Conservation (phyloP, 1,140 invertebrate genomes). For the Cherax quadricarinatus region DNA sequence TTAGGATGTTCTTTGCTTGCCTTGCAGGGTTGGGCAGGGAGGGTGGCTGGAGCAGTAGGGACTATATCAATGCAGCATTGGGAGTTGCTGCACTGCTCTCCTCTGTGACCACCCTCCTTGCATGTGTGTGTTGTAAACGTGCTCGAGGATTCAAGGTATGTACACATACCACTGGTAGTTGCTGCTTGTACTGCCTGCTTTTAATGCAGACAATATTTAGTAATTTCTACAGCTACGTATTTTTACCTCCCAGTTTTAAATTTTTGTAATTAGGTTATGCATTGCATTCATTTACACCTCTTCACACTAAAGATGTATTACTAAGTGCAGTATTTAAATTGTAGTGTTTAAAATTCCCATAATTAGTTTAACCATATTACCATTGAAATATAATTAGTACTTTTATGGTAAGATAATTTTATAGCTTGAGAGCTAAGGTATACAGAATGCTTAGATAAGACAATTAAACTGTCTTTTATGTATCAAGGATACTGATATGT, state of each 20-base stretch:
- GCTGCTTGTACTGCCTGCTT: background rate
- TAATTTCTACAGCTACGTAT: background rate
- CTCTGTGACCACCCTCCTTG: slow-evolving; percentile 54
- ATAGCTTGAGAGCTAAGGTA: too few species aligned
- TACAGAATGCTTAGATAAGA: too few species aligned
- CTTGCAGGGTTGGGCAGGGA: slow-evolving; percentile 22
- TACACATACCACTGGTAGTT: background rate
- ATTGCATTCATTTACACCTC: background rate
- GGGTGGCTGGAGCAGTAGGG: background rate
- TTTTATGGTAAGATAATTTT: too few species aligned
- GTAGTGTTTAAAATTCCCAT: too few species aligned
- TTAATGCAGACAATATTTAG: background rate
- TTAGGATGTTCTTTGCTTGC: background rate
- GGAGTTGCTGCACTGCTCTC: slow-evolving; percentile 49
- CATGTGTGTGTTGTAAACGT: slow-evolving; percentile 51
- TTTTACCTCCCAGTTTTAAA: background rate
- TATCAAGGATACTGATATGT: too few species aligned
- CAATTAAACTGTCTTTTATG: too few species aligned
- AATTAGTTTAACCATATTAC: too few species aligned
- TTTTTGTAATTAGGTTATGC: background rate
- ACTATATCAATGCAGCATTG: slow-evolving; percentile 26
- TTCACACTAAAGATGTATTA: too few species aligned
- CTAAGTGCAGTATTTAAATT: too few species aligned
- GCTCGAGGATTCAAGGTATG: slow-evolving; percentile 61
- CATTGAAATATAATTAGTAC: too few species aligned